Conservation (phyloP, 2,797 vertebrate species). For the Cryptoblepharus egeriae region DNA sequence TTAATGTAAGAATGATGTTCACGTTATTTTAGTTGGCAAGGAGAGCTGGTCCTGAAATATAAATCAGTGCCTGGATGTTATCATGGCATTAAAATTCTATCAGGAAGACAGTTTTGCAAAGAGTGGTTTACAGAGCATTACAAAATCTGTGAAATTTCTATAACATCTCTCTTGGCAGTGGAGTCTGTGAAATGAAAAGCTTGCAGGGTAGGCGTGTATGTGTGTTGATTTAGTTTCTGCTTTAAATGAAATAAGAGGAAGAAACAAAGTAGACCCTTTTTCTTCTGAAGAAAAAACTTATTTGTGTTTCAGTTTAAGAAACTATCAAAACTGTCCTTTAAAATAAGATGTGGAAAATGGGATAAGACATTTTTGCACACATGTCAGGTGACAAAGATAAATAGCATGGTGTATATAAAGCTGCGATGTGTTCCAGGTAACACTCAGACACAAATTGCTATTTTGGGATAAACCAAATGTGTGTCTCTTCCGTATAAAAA, state of each 20-base stretch:
- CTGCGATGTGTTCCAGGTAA: background rate
- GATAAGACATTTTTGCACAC: background rate
- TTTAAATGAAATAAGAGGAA: background rate
- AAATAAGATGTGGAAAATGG: conserved; percentile 23
- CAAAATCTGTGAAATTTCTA: conserved; percentile 32
- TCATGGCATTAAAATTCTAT: conserved; percentile 19
- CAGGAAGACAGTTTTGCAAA: conserved; percentile 46
- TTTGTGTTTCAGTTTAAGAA: conserved; percentile 16
- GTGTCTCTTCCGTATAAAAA: conserved; percentile 11
- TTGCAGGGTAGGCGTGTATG: conserved; percentile 22
- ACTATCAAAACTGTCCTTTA: background rate
- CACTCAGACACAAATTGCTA: background rate
- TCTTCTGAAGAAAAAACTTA: background rate
- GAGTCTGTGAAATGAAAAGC: conserved; percentile 31
- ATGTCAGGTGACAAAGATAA: background rate
- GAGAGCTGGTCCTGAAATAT: conserved; percentile 17
- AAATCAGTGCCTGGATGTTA: conserved; percentile 40
- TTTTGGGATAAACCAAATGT: background rate
- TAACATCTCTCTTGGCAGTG: conserved; percentile 32
- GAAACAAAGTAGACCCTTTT: background rate
- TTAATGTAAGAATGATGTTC: background rate
- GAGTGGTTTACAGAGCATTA: conserved; percentile 45
- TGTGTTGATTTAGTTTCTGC: background rate
- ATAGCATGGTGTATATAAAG: background rate
- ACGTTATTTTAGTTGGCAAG: background rate